A percentile compares a stretch with the other conserved stretches of the same genome.
Conservation (phyloP, 2,888 invertebrate species). For the Trichacis sp. region DNA sequence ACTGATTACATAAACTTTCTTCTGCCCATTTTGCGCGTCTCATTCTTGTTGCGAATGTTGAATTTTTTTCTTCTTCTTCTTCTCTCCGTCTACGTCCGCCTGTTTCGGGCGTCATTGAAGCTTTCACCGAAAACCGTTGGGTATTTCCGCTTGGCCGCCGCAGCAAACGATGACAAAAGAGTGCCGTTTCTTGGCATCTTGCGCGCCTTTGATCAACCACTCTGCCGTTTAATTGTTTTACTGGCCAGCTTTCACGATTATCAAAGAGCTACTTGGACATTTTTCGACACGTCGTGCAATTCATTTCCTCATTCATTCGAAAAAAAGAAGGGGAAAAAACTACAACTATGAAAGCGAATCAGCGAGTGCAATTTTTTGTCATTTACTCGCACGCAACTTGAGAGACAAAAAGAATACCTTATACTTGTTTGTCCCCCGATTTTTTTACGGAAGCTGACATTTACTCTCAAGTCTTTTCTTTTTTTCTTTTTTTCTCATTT, state of each 20-base stretch:
- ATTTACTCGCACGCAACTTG: too few relatives aligned
- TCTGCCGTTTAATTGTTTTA: conserved; percentile 1
- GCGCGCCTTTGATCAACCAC: background rate
- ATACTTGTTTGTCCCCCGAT: too few relatives aligned
- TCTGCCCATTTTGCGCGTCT: too few relatives aligned
- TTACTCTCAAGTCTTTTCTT: too few relatives aligned
- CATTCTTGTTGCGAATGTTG: background rate
- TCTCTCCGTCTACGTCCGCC: background rate
- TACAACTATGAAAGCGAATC: background rate
- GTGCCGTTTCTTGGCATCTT: conserved; percentile 1
- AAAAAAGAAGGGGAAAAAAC: too few relatives aligned
- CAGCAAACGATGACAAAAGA: background rate
- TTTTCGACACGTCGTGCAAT: background rate
- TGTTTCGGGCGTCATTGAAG: background rate
- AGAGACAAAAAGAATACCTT: too few relatives aligned
- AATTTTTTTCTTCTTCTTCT: background rate
- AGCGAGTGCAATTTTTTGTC: background rate
- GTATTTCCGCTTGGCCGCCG: background rate
- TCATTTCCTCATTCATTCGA: too few relatives aligned
- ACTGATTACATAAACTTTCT: too few relatives aligned
- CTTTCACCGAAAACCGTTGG: conserved; percentile 5
- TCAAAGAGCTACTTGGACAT: background rate
- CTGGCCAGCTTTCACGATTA: background rate
- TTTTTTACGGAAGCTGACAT: too few relatives aligned
- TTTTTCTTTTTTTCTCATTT: too few relatives aligned